Percentiles rank a stretch among this genome's conserved stretches.
Evolutionary conservation across 2,113 vertebrate genomes (phyloP).

Genomic region (Mastomys coucha): DNA sequence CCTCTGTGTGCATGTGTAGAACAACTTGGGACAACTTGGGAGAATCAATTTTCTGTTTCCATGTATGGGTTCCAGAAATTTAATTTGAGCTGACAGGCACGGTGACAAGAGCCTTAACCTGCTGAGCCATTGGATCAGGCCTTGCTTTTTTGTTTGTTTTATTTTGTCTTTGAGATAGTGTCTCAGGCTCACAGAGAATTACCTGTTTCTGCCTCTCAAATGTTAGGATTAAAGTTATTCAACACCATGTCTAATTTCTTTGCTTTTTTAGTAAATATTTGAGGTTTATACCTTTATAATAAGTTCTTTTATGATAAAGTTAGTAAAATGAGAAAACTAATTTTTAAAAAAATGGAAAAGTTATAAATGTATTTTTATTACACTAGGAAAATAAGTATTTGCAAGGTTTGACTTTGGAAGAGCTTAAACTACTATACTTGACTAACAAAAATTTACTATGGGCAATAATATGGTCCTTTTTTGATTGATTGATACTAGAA

Average conservation of each 20-base stretch:
- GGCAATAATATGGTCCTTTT: background rate
- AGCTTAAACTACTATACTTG: background rate
- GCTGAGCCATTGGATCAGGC: background rate
- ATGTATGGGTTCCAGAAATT: background rate
- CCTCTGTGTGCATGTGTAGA: background rate
- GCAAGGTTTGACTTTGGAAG: background rate
- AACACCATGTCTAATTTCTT: background rate
- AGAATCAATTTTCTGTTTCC: background rate
- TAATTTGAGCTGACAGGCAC: background rate
- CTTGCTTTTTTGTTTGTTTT: background rate
- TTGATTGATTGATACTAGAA: background rate
- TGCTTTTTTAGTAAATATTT: background rate
- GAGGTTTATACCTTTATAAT: background rate
- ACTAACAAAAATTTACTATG: background rate
- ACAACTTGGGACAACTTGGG: background rate
- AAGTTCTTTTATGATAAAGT: background rate
- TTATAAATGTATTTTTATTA: background rate
- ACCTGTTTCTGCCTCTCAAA: background rate
- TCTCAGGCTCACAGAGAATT: background rate
- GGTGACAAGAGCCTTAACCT: background rate
- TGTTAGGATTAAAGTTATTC: background rate
- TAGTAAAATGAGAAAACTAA: conserved; percentile 22
- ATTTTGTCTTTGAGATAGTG: background rate
- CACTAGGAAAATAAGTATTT: background rate
- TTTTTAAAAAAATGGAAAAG: conserved; percentile 42